Conservation (phyloP, 2,888 invertebrate genomes). For the Cancer borealis region DNA sequence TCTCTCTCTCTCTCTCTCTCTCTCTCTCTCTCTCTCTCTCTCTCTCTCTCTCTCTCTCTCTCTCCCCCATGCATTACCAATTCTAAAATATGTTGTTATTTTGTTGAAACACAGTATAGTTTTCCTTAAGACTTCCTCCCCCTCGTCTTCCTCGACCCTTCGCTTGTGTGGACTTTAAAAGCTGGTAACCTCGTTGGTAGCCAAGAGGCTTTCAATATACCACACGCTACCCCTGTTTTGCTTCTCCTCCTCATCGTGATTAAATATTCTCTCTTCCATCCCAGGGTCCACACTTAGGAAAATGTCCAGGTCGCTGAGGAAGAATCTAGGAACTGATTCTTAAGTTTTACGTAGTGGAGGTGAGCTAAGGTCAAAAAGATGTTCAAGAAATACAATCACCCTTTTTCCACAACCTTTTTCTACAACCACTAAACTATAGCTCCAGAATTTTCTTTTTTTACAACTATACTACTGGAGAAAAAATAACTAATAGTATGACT, state of each 20-base stretch:
- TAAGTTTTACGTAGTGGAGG: background rate
- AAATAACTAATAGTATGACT: no score
- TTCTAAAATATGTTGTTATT: background rate
- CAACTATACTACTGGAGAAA: no score
- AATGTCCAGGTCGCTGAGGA: background rate
- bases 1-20: slow-evolving; percentile 36
- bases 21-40: slow-evolving; percentile 34
- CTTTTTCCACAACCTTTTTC: no score
- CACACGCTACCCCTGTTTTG: background rate
- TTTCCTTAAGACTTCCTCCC: slow-evolving; percentile 23
- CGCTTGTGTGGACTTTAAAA: background rate
- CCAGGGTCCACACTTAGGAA: background rate
- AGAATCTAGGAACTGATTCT: background rate
- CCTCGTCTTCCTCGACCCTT: slow-evolving; percentile 1
- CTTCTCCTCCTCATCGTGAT: background rate
- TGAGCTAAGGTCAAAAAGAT: no score
- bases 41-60: slow-evolving; percentile 12
- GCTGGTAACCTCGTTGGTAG: background rate
- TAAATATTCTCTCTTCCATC: background rate
- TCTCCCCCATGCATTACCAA: background rate
- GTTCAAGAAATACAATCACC: no score
- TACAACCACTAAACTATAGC: no score
- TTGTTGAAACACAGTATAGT: background rate
- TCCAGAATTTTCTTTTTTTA: no score
- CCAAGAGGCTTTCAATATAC: background rate